Evolutionary conservation across 2,888 invertebrate genomes (phyloP), one percentile per base, ranked within the genome.

Genomic region (Odontothrips loti): DNA sequence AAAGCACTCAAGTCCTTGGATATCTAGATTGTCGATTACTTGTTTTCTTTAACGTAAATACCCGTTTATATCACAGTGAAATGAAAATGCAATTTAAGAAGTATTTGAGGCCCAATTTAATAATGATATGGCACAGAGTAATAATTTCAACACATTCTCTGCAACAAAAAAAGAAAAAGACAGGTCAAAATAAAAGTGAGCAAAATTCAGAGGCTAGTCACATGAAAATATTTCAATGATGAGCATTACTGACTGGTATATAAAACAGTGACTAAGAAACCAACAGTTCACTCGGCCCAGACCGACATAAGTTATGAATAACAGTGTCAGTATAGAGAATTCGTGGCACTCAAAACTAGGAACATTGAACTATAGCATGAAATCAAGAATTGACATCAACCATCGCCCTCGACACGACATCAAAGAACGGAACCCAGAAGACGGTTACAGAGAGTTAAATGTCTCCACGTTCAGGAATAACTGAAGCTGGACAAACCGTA

Each of bases 1-100:
- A 27, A 27, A 68, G 68, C 23, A 75, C 68, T 23, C 27, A 27
- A 12, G 17, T 10, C 23, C 68, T 27, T 23, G 12, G 27, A 27
- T 8, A 58, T 58, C 15, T 15, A 58, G 20, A 58, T 20, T 58
- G 27, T 27, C 27, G 27, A 75, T 75, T 27, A 23, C 68, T 27
- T 75, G 9, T 12, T 75, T 58, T 20, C 17, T 58, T 17, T 15
- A 11, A 15, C 58, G 6, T 15, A 27, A 27, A 75, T 75, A 75
- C 68, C 68, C 68, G 68, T 75, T 75, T 27, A 75, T 75, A 75
- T 75, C 68, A 75, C 68, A 75, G 68, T 27, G 1, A 27, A 75
- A 27, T 75, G 68, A 27, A 75, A 75, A 75, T 75, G 68, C 68
- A 75, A 75, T 75, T 75, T 75, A 10, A 27, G 68, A 27, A 75